phyloP scores from a whole-genome alignment of 2,888 invertebrate genomes.

The Cartodere bifasciata region DNA sequence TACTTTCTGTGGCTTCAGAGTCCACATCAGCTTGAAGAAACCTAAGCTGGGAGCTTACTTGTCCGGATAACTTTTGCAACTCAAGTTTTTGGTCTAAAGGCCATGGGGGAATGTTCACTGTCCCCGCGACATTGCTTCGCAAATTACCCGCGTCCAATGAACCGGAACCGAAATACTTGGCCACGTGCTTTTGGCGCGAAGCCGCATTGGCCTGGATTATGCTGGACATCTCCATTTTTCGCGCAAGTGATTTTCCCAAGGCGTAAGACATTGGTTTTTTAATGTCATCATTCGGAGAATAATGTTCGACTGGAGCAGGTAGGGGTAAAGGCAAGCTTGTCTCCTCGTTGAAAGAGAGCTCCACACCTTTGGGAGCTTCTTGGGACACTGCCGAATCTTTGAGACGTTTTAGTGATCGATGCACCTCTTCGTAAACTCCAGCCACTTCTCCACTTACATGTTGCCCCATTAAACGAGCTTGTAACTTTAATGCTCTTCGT shows the following conservation, averaged over 20 bases:
- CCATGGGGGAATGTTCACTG: conserved; percentile 34
- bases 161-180: conserved; percentile 43
- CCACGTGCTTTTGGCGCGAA: conserved; percentile 27
- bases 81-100: conserved; percentile 39
- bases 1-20: conserved; percentile 87
- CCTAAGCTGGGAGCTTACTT: conserved; percentile 58
- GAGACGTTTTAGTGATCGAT: conserved; percentile 36
- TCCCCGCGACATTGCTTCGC: conserved; percentile 22
- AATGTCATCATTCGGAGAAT: conserved; percentile 22
- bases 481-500: conserved; percentile 61
- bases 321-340: conserved; percentile 9
- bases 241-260: conserved; percentile 44
- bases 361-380: conserved; percentile 6
- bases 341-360: conserved; percentile 1
- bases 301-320: conserved; percentile 10
- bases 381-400: conserved; percentile 17
- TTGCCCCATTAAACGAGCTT: conserved; percentile 60
- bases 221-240: conserved; percentile 39
- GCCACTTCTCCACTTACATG: conserved; percentile 69
- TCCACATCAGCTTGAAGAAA: conserved; percentile 68
- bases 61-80: conserved; percentile 58
- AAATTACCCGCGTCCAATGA: conserved; percentile 27
- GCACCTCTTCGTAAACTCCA: conserved; percentile 63
- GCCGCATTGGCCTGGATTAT: conserved; percentile 32
- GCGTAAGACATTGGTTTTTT: conserved; percentile 36